A percentile compares a stretch with the other conserved stretches of the same genome.
Conservation (phyloP, 1,140 invertebrate genomes). For the Drusus annulatus region DNA sequence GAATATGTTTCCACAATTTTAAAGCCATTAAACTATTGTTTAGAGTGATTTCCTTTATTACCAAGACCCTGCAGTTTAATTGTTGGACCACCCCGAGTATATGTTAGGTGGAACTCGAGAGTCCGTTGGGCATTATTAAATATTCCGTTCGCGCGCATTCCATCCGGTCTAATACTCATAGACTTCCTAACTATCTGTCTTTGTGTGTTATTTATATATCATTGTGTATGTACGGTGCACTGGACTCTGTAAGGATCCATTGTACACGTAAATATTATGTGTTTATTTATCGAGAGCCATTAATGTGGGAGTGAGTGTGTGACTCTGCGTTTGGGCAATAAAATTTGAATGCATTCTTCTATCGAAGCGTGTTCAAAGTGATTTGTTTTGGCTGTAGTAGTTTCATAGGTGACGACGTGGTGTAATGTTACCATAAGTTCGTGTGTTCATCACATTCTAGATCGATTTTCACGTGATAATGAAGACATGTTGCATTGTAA, state of each 20-base stretch:
- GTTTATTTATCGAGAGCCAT: conserved; percentile 26
- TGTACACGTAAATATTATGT: conserved; percentile 33
- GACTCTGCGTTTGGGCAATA: background rate
- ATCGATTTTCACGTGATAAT: too few species aligned
- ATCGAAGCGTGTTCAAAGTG: background rate
- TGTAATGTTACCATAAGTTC: too few species aligned
- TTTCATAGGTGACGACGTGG: too few species aligned
- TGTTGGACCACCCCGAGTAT: conserved; percentile 21
- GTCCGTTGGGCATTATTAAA: background rate
- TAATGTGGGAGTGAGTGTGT: conserved; percentile 10
- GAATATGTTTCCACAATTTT: too few species aligned
- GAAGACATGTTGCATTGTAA: too few species aligned
- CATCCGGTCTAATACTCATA: conserved; percentile 8
- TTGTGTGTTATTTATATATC: background rate
- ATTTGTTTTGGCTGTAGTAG: background rate
- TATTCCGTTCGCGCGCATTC: conserved; percentile 35
- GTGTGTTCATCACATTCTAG: too few species aligned
- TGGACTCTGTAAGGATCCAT: conserved; percentile 7
- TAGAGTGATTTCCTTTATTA: background rate
- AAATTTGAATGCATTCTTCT: conserved; percentile 8
- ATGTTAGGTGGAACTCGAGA: background rate
- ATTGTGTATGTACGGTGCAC: conserved; percentile 2
- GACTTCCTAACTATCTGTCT: conserved; percentile 33
- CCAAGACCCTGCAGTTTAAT: background rate
- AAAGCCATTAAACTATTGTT: too few species aligned